phyloP scores from a whole-genome alignment of 2,797 vertebrate genomes.

The Darevskia nairensis region DNA sequence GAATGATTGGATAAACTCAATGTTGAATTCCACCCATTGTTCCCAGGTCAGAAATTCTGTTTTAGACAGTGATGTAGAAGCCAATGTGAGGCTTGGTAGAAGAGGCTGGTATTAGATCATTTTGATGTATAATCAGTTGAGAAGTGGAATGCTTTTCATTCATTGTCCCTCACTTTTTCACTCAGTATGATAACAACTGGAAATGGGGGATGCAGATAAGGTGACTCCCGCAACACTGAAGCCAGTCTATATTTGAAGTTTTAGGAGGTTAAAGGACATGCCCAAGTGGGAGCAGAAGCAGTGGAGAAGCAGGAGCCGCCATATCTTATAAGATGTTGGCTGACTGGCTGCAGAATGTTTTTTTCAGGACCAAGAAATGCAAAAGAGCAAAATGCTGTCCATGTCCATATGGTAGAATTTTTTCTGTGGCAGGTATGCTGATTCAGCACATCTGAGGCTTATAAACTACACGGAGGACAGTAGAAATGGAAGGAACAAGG shows the following conservation, averaged over 20 bases:
- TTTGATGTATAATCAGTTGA: not conserved
- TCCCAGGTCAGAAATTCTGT: constrained; percentile 20
- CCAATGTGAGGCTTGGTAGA: not conserved
- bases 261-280: constrained; percentile 1
- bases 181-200: constrained; percentile 9
- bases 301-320: not conserved
- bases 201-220: not conserved
- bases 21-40: too few species aligned
- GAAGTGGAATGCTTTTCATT: constrained; percentile 3
- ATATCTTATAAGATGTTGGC: not conserved
- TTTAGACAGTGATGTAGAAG: constrained; percentile 1
- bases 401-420: not conserved
- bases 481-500: not conserved
- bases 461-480: not conserved
- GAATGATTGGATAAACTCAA: too few species aligned
- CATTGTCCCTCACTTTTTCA: not conserved
- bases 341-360: not conserved
- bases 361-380: not conserved
- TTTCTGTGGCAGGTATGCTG: constrained; percentile 14
- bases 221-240: not conserved
- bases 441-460: constrained; percentile 11
- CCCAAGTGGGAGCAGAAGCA: not conserved
- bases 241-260: not conserved
- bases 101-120: not conserved
- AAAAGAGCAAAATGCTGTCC: not conserved